Evolutionary conservation across 2,797 vertebrate species (phyloP).

Genomic region (Premnoplex brunnescens): DNA sequence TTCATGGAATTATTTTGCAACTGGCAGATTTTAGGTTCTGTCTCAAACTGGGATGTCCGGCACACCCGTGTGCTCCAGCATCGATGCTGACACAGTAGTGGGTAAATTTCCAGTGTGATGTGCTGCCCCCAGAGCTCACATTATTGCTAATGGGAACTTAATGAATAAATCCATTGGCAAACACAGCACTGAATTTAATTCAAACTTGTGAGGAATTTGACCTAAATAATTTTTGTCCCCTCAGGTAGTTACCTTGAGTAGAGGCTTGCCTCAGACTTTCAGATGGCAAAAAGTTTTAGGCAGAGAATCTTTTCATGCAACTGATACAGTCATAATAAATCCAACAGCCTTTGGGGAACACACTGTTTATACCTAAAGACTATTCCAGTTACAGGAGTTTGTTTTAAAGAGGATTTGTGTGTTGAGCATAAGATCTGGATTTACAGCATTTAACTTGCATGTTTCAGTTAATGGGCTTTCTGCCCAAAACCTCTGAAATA

Average conservation of each 20-base stretch:
- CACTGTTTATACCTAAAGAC: neutral
- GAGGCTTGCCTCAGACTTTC: neutral
- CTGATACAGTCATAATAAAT: neutral
- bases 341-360: neutral
- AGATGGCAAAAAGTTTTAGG: neutral
- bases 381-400: neutral
- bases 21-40: neutral
- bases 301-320: neutral
- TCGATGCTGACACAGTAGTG: neutral
- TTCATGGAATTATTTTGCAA: neutral
- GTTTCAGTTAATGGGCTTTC: neutral
- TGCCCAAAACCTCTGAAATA: neutral
- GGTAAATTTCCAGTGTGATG: neutral
- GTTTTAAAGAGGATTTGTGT: neutral
- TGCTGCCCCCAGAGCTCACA: neutral
- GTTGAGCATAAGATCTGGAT: neutral
- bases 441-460: neutral
- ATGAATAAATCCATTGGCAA: neutral
- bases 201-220: neutral
- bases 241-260: neutral
- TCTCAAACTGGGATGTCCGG: neutral
- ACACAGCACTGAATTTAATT: neutral
- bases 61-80: rapidly evolving
- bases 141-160: neutral
- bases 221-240: neutral